phyloP scores from a whole-genome alignment of 2,113 vertebrate genomes.

The Psilopogon haemacephalus region DNA sequence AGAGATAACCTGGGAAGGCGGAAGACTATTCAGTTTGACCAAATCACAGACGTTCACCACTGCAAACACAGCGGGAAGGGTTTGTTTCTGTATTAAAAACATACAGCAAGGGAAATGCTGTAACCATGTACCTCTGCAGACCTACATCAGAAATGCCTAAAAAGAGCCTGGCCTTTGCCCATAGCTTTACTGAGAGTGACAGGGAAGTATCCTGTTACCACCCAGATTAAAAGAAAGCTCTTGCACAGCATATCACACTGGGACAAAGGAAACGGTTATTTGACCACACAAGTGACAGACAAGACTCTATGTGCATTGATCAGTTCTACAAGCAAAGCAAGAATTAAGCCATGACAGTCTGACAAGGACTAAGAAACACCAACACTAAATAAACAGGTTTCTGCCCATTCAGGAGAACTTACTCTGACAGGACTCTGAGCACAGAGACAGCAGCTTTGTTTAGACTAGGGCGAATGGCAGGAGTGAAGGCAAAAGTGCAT shows the following conservation, averaged over 20 bases:
- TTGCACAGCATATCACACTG: neutral
- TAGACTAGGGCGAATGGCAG: neutral
- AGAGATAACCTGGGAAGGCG: neutral
- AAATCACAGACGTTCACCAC: neutral
- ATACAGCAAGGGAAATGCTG: neutral
- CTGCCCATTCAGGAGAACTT: neutral
- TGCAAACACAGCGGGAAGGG: neutral
- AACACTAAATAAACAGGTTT: neutral
- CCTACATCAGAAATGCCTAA: neutral
- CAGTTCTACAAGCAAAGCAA: neutral
- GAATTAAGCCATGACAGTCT: neutral
- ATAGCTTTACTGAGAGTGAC: neutral
- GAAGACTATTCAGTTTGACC: neutral
- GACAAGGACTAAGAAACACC: neutral
- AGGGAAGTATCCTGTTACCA: neutral
- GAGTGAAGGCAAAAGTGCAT: neutral
- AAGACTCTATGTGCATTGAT: neutral
- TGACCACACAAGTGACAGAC: neutral
- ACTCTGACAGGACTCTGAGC: neutral
- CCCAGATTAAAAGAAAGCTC: neutral
- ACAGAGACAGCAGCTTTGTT: conserved; percentile 13
- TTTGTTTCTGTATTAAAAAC: neutral
- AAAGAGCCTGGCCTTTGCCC: neutral
- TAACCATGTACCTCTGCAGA: neutral
- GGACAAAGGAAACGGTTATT: neutral